Conservation (phyloP, 2,113 vertebrate species). For the Columba janthina region DNA sequence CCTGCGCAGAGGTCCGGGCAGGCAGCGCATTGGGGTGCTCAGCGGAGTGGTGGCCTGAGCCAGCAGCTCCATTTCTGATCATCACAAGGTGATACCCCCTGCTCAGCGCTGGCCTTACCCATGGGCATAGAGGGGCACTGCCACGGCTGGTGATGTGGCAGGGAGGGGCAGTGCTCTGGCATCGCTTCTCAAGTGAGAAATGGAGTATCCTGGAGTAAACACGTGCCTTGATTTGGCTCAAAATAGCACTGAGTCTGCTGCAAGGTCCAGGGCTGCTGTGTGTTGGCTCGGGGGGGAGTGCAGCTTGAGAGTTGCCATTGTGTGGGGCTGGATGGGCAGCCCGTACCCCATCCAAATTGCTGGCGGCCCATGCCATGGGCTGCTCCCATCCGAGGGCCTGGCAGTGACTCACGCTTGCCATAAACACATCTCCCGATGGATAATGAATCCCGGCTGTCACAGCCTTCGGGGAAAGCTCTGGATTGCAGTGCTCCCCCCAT, state of each 20-base stretch:
- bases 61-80: neutral
- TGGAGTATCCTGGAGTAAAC: neutral
- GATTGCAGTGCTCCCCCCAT: neutral
- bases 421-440: neutral
- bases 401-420: neutral
- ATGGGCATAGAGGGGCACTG: neutral
- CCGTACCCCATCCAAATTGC: rapidly evolving
- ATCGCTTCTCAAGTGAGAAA: neutral
- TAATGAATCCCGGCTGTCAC: neutral
- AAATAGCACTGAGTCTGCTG: neutral
- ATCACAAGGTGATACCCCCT: rapidly evolving
- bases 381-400: neutral
- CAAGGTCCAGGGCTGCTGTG: rapidly evolving
- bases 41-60: neutral
- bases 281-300: rapidly evolving
- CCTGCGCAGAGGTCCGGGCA: neutral
- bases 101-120: neutral
- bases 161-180: rapidly evolving
- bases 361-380: neutral
- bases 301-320: neutral
- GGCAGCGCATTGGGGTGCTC: rapidly evolving
- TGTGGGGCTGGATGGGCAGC: neutral
- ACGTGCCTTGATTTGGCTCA: rapidly evolving
- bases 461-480: neutral
- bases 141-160: rapidly evolving